Evolutionary conservation across 2,113 vertebrate species (phyloP), one percentile per base, ranked within the genome.

Genomic region (Dipodomys merriami): DNA sequence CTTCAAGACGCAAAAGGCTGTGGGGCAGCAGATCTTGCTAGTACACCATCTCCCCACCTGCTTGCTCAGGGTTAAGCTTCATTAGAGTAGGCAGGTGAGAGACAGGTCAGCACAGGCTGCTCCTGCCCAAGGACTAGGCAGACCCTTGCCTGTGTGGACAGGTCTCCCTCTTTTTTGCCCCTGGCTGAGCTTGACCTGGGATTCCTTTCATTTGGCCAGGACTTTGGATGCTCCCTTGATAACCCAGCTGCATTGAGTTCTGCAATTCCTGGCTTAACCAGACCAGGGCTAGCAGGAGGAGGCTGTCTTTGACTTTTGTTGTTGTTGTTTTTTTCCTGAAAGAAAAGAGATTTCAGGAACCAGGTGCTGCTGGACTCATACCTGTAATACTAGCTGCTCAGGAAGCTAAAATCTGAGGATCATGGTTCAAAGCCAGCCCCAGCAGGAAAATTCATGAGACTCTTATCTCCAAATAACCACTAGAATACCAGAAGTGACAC

Each of bases 291-390:
- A n/a, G 62, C 53, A 69, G 29, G 16, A 27, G 23, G 30, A 1
- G 13, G 57, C 1, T 20, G 13, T 65, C 20, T 67, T 53, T 11
- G 35, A 64, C 6, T 2, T 81, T 57, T 57, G 53, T 57, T 57
- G 12, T 57, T 18, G 15, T 57, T 57, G 2, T 6, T 15, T 49
- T 74, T 73, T 78, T 35, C 39, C 60, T 68, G 29, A 82, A 86
- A 93, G 25, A 79, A 87, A 82, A 85, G 25, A 2, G 13, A 79
- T 78, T 88, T 83, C 73, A 92, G 53, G 53, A 18, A 18, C 53
- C 53, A 57, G 15, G 53, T 57, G 53, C 16, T 57, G 53, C 4
- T 16, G 53, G 53, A 39, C 15, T 57, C 53, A 57, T 4, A 57
- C 53, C 53, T 57, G 53, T 57, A 57, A 57, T 57, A 1, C 53